Conservation (phyloP, 2,888 invertebrate species). For the Tryphoninae sp. region DNA sequence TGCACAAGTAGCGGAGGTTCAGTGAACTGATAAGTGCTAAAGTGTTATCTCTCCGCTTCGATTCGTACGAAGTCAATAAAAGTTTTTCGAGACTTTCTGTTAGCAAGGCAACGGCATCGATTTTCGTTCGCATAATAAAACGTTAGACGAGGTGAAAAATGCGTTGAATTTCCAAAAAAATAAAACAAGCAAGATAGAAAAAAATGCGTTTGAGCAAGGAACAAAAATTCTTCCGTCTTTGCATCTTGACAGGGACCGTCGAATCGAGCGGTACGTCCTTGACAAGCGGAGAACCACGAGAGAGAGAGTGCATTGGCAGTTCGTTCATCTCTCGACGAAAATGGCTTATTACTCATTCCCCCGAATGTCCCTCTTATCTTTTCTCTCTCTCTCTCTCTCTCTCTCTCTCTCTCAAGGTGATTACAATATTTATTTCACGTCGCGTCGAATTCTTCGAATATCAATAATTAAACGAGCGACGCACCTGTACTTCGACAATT, state of each 20-base stretch:
- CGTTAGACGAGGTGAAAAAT: neutral
- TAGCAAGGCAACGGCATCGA: neutral
- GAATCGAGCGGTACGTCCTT: constrained; percentile 55
- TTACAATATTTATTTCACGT: constrained; percentile 58
- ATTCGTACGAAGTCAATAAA: constrained; percentile 38
- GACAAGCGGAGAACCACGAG: constrained; percentile 34
- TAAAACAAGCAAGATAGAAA: neutral
- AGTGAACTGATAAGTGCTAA: constrained; percentile 49
- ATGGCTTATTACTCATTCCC: constrained; percentile 55
- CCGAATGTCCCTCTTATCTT: constrained; percentile 58
- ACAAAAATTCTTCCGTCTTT: constrained; percentile 33
- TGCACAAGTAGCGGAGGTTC: constrained; percentile 47
- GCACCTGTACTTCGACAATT: constrained; percentile 48
- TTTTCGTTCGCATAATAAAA: neutral
- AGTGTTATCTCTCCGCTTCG: constrained; percentile 45
- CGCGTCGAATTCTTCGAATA: constrained; percentile 52
- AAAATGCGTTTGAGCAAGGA: constrained; percentile 3
- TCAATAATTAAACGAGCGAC: constrained; percentile 54
- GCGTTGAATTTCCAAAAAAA: neutral
- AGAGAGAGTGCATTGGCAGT: constrained; percentile 31
- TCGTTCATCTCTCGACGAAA: constrained; percentile 61
- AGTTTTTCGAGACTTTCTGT: constrained; percentile 35
- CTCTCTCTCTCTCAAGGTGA: constrained; percentile 46
- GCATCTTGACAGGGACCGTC: constrained; percentile 56
- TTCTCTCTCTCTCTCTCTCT: constrained; percentile 1